Percentiles rank a stretch among this genome's conserved stretches.
Conservation (phyloP, 1,140 invertebrate genomes). For the Aethina tumida region DNA sequence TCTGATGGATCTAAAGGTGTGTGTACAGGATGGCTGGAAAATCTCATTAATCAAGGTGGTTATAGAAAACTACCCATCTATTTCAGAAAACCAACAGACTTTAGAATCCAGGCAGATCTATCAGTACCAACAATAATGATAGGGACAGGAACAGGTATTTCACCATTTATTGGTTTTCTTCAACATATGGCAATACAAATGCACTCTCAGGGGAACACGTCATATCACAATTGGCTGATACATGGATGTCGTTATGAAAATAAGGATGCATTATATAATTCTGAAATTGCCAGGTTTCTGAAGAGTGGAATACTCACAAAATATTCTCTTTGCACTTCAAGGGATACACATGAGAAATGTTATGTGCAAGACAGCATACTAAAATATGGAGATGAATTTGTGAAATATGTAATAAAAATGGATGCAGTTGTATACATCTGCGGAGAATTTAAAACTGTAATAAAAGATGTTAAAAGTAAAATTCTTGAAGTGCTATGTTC, state of each 20-base stretch:
- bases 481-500: constrained; percentile 35
- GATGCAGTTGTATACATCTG: constrained; percentile 60
- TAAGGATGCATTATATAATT: constrained; percentile 52
- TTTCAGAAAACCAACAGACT: constrained; percentile 49
- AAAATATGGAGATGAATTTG: constrained; percentile 43
- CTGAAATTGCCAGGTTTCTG: constrained; percentile 47
- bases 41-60: constrained; percentile 23
- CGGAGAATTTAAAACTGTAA: constrained; percentile 67
- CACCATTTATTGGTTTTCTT: constrained; percentile 66
- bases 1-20: constrained; percentile 47
- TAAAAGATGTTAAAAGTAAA: constrained; percentile 52
- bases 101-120: constrained; percentile 43
- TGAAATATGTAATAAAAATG: constrained; percentile 45
- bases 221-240: constrained; percentile 51
- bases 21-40: constrained; percentile 56
- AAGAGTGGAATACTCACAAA: constrained; percentile 40
- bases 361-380: constrained; percentile 55
- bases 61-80: constrained; percentile 43
- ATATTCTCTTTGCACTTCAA: constrained; percentile 55
- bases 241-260: constrained; percentile 63
- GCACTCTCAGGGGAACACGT: constrained; percentile 19
- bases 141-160: constrained; percentile 72
- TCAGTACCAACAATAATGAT: constrained; percentile 60
- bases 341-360: constrained; percentile 41
- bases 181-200: constrained; percentile 39